Evolutionary conservation across 2,113 vertebrate genomes (phyloP), one percentile per base, ranked within the genome.

Genomic region (Electrona antarctica): DNA sequence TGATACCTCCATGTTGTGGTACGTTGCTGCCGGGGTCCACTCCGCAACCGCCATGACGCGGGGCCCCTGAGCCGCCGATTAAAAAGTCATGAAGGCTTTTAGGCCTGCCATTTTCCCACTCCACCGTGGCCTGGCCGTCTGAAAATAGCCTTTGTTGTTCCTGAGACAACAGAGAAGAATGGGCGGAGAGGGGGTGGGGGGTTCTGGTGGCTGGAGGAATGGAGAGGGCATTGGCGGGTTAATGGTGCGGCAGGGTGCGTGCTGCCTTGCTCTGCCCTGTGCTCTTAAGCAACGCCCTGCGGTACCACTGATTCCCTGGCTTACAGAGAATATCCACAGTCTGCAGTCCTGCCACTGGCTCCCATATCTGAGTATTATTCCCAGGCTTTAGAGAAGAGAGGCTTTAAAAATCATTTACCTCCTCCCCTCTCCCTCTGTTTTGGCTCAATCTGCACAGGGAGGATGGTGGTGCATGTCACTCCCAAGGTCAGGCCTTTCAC

Each of bases 31-130:
- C 65, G 78, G 74, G 86, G 88, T 88, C 88, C 84, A 82, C 86
- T 90, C 89, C 84, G 74, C 63, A 83, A 89, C 84, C 78, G 63
- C 86, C n/a, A 41, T 85, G 87, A 88, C 81, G 80, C 75, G 71
- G 64, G 80, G 82, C 86, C 67, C 90, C 89, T 82, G 80, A 90
- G 90, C 89, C 89, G 83, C 85, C 58, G 87, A 93, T 93, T 92
- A 93, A 94, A 93, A 93, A 93, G 87, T 92, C 87, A 94, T 93
- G 91, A 93, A 89, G 89, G 92, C 91, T 92, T 92, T 94, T 92
- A 92, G 85, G 76, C 79, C 81, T 79, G 74, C 77, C 81, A 76
- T 78, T 79, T 82, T 72, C 63, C 79, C 70, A 70, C 69, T 80
- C 88, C 76, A 72, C 71, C 86, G 80, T 80, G 88, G 84, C 86